A percentile compares a stretch with the other conserved stretches of the same genome.
Evolutionary conservation across 2,113 vertebrate genomes (phyloP).

Genomic region (Antennarius striatus): DNA sequence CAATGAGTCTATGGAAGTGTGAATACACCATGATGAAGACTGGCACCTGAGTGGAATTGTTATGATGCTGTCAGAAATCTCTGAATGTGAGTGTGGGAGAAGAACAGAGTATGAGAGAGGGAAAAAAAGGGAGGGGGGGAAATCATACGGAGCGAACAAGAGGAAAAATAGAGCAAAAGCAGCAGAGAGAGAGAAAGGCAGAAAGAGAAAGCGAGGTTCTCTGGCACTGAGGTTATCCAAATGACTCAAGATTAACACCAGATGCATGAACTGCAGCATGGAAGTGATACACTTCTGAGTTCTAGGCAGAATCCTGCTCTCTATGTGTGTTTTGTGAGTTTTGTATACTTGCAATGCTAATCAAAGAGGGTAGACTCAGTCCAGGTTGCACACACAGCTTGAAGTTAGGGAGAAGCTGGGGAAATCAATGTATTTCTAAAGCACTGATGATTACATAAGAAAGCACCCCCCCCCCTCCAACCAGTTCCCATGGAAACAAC

Average conservation of each 20-base stretch:
- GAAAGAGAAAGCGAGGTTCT: conserved; percentile 8
- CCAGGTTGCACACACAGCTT: conserved; percentile 38
- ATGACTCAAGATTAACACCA: conserved; percentile 55
- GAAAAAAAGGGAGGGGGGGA: background rate
- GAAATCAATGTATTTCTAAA: conserved; percentile 57
- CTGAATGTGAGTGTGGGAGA: conserved; percentile 36
- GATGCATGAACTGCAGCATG: conserved; percentile 44
- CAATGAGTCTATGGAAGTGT: conserved; percentile 19
- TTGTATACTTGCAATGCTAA: conserved; percentile 31
- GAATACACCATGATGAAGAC: conserved; percentile 53
- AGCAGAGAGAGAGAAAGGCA: background rate
- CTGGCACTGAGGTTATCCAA: conserved; percentile 30
- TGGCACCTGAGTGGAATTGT: conserved; percentile 50
- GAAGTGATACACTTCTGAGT: conserved; percentile 39
- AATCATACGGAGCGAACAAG: conserved; percentile 24
- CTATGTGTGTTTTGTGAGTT: conserved; percentile 10
- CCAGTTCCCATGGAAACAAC: conserved; percentile 80
- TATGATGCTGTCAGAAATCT: conserved; percentile 47
- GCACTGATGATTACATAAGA: conserved; percentile 69
- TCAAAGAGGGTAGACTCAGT: conserved; percentile 24
- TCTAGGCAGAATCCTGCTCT: conserved; percentile 19
- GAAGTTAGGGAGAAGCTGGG: conserved; percentile 29
- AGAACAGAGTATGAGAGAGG: conserved; percentile 2
- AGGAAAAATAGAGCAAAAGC: background rate
- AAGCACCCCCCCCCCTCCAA: conserved; percentile 49